Conservation (phyloP, 2,888 invertebrate genomes). For the Mythimna ferrago region DNA sequence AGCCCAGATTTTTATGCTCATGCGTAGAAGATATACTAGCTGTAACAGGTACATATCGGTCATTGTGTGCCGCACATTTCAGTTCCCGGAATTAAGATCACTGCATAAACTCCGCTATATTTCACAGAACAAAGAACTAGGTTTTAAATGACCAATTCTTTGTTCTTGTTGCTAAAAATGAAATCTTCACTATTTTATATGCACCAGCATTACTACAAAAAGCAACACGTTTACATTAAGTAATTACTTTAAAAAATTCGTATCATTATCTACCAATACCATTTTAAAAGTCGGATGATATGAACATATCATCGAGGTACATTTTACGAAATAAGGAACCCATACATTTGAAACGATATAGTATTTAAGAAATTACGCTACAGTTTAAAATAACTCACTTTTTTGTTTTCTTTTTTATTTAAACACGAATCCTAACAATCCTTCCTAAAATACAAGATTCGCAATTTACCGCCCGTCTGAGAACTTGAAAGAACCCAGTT, state of each 20-base stretch:
- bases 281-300: not conserved
- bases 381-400: not conserved
- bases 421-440: not conserved
- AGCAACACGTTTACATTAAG: not conserved
- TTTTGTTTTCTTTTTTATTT: not conserved
- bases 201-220: not conserved
- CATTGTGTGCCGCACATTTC: conserved; percentile 5
- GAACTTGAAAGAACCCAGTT: not conserved
- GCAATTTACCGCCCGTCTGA: not conserved
- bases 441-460: not conserved
- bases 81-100: conserved; percentile 13
- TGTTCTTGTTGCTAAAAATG: not conserved
- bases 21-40: conserved; percentile 26
- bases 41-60: conserved; percentile 14
- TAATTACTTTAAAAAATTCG: not conserved
- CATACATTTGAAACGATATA: not conserved
- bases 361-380: not conserved
- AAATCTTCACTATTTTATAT: not conserved
- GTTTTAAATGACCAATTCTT: not conserved
- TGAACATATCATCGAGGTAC: conserved; percentile 11
- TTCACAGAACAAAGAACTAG: conserved; percentile 30
- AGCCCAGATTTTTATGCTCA: conserved; percentile 49
- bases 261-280: not conserved
- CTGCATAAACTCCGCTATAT: not conserved
- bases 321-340: not conserved